A percentile compares a stretch with the other conserved stretches of the same genome.
These are phyloP conservation scores for Drosophila infuscata DNA, from an alignment of 2,888 invertebrate species.

Conservation along the genomic window DNA sequence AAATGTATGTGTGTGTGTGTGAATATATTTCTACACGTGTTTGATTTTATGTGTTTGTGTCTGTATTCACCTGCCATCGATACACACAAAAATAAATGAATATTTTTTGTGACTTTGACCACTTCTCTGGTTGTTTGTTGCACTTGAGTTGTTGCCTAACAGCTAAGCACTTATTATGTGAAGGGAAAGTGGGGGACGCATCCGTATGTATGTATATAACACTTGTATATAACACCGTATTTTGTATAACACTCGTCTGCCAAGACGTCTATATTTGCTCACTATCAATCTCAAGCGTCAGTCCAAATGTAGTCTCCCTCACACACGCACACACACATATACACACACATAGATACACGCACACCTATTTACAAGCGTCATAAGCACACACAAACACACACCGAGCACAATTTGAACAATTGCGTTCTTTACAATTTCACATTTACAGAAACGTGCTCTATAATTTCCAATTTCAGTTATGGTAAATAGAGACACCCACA, in stretches of 20 bases:
- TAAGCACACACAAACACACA: neutral
- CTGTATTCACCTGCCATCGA: slow-evolving; percentile 10
- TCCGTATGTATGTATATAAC: slow-evolving; percentile 12
- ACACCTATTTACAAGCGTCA: slow-evolving; percentile 4
- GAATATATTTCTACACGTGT: slow-evolving; percentile 3
- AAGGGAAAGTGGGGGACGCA: neutral
- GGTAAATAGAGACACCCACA: slow-evolving; percentile 56
- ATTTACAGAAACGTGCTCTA: slow-evolving; percentile 61
- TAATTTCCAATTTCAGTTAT: slow-evolving; percentile 59
- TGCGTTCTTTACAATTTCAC: slow-evolving; percentile 64
- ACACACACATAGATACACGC: slow-evolving; percentile 13
- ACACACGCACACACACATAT: slow-evolving; percentile 7
- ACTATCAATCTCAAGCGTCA: slow-evolving; percentile 65
- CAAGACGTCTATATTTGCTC: slow-evolving; percentile 62
- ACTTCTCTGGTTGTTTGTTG: neutral
- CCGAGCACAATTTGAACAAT: slow-evolving; percentile 40
- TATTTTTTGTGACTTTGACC: slow-evolving; percentile 13
- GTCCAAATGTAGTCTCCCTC: slow-evolving; percentile 43
- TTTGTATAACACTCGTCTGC: slow-evolving; percentile 58
- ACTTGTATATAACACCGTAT: slow-evolving; percentile 12
- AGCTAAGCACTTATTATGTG: slow-evolving; percentile 10
- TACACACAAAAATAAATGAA: neutral
- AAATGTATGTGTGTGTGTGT: neutral
- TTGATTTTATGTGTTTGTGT: slow-evolving; percentile 1
- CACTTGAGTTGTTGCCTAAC: slow-evolving; percentile 1